Evolutionary conservation across 2,113 vertebrate genomes (phyloP), one percentile per base, ranked within the genome.

Genomic region (Pionites leucogaster): DNA sequence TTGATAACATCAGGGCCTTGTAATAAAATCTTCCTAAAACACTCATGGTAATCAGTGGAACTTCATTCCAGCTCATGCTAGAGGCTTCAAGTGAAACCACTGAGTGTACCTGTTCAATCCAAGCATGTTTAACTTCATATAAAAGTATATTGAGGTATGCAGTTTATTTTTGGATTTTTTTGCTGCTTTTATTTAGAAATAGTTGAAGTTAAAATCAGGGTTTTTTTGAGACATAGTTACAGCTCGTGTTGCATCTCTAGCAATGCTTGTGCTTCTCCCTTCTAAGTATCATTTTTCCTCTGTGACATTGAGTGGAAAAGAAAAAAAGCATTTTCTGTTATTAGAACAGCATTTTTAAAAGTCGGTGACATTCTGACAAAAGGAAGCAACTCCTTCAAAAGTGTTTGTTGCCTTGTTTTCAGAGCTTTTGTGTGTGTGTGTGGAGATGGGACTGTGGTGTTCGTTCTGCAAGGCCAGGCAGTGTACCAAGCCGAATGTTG

Each of bases 91-190:
- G 55, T 52, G 7, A 62, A 85, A 75, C 33, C 65, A 33, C 46
- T 0, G 5, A 52, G 46, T 17, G 17, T 83, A 44, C 69, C 77
- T 22, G 27, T 67, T 62, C 46, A 13, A 47, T 46, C 59, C 75
- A 39, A 68, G 71, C 76, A 72, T 17, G 0, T 49, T 77, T 7
- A 33, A 46, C 65, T 81, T 85, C 28, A 57, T 24, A 11, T 39
- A 20, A 57, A 80, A 69, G 46, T 76, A 33, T 42, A 62, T 47
- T 86, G 86, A 74, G 59, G 46, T 0, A 3, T 4, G 23, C 52
- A 17, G 76, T 64, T 88, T 82, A 76, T 79, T 90, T 69, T 82
- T 80, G 76, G 47, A 63, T 2, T 8, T 82, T 88, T 90, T 85
- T 85, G 11, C 59, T 74, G 41, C 64, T 83, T 52, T 14, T 6